These are phyloP conservation scores for Aphelenchoides bicaudatus DNA, from an alignment of 2,888 invertebrate genomes.

Conservation along the genomic window DNA sequence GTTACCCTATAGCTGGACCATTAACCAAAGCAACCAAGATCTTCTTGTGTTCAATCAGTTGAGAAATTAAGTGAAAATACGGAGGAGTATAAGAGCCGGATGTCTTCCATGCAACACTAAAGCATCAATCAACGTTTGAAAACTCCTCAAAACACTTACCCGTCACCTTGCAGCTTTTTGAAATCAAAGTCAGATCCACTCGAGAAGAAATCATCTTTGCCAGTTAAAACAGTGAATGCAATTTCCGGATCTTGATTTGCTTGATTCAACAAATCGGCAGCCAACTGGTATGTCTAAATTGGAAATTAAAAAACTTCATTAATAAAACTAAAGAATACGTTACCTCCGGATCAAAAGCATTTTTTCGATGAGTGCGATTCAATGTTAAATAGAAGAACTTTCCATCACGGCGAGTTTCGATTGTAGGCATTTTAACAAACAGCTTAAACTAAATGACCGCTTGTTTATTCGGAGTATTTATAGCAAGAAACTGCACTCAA, in stretches of 20 bases:
- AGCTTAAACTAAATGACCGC: too few species aligned
- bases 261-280: constrained; percentile 13
- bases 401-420: constrained; percentile 18
- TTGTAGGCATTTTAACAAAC: too few species aligned
- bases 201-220: constrained; percentile 18
- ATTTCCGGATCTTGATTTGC: constrained; percentile 21
- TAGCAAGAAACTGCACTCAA: too few species aligned
- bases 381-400: constrained; percentile 26
- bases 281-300: constrained; percentile 24
- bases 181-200: constrained; percentile 15
- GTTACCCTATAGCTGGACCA: constrained; percentile 72
- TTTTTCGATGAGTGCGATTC: constrained; percentile 25
- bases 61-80: constrained; percentile 9
- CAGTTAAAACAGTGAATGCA: constrained; percentile 24
- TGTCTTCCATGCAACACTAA: neutral
- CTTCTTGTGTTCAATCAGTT: constrained; percentile 77
- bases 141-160: constrained; percentile 5
- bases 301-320: constrained; percentile 1
- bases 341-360: constrained; percentile 32
- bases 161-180: neutral
- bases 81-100: neutral
- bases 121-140: neutral
- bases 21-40: constrained; percentile 81
- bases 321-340: too few species aligned
- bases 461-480: too few species aligned